Percentiles rank a stretch among this genome's conserved stretches.
These are phyloP conservation scores for Amazona guildingii DNA, from an alignment of 2,113 vertebrate genomes.

Conservation along the genomic window DNA sequence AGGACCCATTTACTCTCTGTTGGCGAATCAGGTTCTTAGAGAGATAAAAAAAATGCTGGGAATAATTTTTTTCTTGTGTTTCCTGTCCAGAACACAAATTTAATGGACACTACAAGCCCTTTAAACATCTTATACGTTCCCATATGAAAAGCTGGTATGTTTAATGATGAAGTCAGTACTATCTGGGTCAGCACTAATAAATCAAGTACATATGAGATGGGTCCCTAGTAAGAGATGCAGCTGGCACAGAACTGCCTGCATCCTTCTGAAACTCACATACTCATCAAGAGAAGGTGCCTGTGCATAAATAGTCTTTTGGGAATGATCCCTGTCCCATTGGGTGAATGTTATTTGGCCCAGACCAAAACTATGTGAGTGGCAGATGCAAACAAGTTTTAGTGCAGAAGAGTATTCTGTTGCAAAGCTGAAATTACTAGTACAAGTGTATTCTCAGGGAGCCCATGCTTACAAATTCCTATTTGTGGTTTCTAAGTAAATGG, in stretches of 20 bases:
- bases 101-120: neutral
- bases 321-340: neutral
- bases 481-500: neutral
- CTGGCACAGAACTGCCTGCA: neutral
- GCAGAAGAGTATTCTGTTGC: neutral
- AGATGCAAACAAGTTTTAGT: neutral
- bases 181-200: neutral
- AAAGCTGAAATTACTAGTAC: neutral
- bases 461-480: neutral
- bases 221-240: neutral
- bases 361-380: neutral
- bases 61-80: neutral
- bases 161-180: neutral
- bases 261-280: neutral
- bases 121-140: neutral
- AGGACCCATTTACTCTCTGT: neutral
- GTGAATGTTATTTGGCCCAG: neutral
- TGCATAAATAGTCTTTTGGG: neutral
- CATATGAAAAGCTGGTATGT: neutral
- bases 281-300: neutral
- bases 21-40: neutral
- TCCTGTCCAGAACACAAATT: neutral
- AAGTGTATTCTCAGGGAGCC: neutral
- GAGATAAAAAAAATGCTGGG: neutral
- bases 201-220: neutral